Percentiles rank a stretch among this genome's conserved stretches.
phyloP scores from a whole-genome alignment of 1,140 invertebrate species.

The Agrypnia vestita region DNA sequence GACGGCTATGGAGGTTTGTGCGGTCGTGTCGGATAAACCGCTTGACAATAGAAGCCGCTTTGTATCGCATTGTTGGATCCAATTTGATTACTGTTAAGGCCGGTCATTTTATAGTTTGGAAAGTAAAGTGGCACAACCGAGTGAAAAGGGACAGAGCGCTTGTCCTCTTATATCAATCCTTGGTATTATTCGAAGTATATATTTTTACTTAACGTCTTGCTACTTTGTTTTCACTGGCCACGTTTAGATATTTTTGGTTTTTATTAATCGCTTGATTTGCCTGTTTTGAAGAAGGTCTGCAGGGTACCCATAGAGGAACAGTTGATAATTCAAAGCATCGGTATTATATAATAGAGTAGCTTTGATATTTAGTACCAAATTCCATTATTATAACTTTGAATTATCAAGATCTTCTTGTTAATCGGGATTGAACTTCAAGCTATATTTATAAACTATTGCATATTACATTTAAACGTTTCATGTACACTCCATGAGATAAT shows the following conservation, averaged over 20 bases:
- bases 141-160: neutral
- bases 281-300: neutral
- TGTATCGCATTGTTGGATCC: slow-evolving; percentile 3
- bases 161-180: neutral
- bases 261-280: neutral
- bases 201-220: neutral
- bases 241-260: neutral
- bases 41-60: slow-evolving; percentile 1
- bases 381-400: too few species aligned
- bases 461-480: too few species aligned
- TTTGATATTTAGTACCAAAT: too few species aligned
- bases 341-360: too few species aligned
- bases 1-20: slow-evolving; percentile 55
- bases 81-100: slow-evolving; percentile 13
- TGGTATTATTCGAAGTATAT: slow-evolving; percentile 13
- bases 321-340: neutral
- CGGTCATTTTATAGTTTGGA: slow-evolving; percentile 10
- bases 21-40: slow-evolving; percentile 27
- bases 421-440: too few species aligned
- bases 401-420: too few species aligned
- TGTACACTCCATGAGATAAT: too few species aligned
- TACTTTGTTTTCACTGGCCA: slow-evolving; percentile 9
- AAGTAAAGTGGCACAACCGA: neutral
- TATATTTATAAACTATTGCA: too few species aligned
- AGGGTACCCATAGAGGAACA: neutral